Evolutionary conservation across 2,888 invertebrate species (phyloP).

Genomic region (Harmothoe impar): DNA sequence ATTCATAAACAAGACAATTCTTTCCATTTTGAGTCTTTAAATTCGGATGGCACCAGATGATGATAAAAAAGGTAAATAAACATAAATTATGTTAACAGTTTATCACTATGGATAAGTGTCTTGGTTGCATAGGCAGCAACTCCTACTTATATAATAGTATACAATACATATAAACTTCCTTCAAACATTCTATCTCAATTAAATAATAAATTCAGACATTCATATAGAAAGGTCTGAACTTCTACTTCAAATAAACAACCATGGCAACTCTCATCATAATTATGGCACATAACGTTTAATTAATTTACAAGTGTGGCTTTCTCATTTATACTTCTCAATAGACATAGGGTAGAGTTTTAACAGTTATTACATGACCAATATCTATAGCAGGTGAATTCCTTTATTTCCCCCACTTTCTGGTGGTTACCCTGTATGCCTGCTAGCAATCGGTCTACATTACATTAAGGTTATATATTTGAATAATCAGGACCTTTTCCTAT

Average conservation of each 20-base stretch:
- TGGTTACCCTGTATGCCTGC: slow-evolving; percentile 27
- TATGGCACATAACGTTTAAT: slow-evolving; percentile 24
- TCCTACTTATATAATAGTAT: background rate
- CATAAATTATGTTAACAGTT: background rate
- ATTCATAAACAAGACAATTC: no score
- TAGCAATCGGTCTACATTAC: background rate
- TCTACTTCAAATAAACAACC: slow-evolving; percentile 7
- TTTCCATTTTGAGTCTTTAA: no score
- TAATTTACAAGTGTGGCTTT: background rate
- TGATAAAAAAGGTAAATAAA: no score
- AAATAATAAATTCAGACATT: slow-evolving; percentile 1
- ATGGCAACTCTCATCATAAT: slow-evolving; percentile 1
- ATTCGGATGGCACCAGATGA: no score
- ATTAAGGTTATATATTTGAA: no score
- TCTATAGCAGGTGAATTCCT: background rate
- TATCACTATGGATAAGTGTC: background rate
- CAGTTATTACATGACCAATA: background rate
- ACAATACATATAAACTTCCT: background rate
- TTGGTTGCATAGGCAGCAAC: slow-evolving; percentile 11
- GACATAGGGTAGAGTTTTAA: background rate
- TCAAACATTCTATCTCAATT: background rate
- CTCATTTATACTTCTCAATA: background rate
- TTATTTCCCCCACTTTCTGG: background rate
- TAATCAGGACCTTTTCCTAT: no score
- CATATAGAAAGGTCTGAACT: background rate